A percentile compares a stretch with the other conserved stretches of the same genome.
Evolutionary conservation across 2,888 invertebrate genomes (phyloP).

Genomic region (Callinectes sapidus): DNA sequence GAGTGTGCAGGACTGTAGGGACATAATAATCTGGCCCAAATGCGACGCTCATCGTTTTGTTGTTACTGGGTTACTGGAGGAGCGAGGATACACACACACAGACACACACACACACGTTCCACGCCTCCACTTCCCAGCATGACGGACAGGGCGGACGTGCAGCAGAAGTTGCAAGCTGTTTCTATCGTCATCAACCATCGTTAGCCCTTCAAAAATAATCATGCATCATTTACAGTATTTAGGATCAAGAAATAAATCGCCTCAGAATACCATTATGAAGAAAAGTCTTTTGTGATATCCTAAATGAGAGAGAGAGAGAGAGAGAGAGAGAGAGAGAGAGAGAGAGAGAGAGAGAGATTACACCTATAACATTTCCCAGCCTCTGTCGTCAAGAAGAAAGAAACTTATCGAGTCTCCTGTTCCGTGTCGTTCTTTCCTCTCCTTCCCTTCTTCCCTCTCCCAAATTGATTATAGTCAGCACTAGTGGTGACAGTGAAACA

Average conservation of each 20-base stretch:
- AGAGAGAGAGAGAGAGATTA: no score
- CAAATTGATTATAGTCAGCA: conserved; percentile 26
- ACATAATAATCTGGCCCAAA: background rate
- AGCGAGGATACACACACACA: background rate
- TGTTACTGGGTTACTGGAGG: background rate
- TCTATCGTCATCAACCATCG: no score
- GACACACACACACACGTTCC: background rate
- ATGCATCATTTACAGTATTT: no score
- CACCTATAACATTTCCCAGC: background rate
- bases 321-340: no score
- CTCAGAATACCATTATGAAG: no score
- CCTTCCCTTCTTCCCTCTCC: background rate
- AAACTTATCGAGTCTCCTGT: background rate
- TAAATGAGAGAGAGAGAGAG: no score
- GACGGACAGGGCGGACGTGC: background rate
- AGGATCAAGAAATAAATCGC: no score
- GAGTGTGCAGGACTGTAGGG: background rate
- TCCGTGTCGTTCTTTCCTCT: background rate
- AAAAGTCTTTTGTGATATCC: no score
- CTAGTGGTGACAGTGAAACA: conserved; percentile 29
- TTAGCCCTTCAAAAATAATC: no score
- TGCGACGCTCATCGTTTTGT: background rate
- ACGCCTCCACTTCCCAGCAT: background rate
- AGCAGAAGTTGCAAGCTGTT: background rate
- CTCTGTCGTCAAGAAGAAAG: background rate